Evolutionary conservation across 1,140 invertebrate genomes (phyloP), one percentile per base, ranked within the genome.

Genomic region (Radopholus similis): DNA sequence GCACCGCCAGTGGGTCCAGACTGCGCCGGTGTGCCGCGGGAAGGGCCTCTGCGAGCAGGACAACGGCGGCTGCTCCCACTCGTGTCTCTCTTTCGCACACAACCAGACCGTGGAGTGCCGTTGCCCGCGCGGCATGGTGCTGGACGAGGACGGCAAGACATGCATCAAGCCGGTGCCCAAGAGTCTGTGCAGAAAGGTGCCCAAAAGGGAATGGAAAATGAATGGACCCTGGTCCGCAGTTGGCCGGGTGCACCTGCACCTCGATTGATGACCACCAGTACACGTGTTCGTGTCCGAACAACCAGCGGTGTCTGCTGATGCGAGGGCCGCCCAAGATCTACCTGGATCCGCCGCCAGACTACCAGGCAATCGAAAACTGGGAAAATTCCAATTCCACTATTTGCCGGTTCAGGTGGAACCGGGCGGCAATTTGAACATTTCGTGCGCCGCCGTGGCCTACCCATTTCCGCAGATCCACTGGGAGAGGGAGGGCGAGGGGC

Each of bases 121-220:
- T 53, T 81, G 79, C 47, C 79, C 79, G 35, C 64, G 68, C 49
- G 79, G 79, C 64, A 72, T 76, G 70, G 72, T 76, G 11, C 55
- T 81, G 13, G 77, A 81, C 65, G 38, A 58, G 1, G 75, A 82
- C 55, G 54, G 74, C 37, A 77, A 81, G 55, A 81, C 74, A 40
- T 81, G 78, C 58, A 75, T 77, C 40, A 81, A 81, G 57, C 78
- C 78, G n/a, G 67, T 80, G 28, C 79, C 79, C 9, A 81, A 78
- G 56, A 77, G 69, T 57, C 42, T 81, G 9, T 81, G 79, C 53
- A 70, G 77, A 28, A 78, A 76, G 40, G 59, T 62, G n/a, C 26
- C 18, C n/a, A 47, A 28, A 2, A 4, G 8, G 23, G 2, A 47
- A 34, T 23, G n/a, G n/a, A 34, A 23, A 15, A 47, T 26, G 26